Base-by-base conservation (phyloP, 2,888 invertebrate genomes). In the Drosophila prolongata region DNA sequence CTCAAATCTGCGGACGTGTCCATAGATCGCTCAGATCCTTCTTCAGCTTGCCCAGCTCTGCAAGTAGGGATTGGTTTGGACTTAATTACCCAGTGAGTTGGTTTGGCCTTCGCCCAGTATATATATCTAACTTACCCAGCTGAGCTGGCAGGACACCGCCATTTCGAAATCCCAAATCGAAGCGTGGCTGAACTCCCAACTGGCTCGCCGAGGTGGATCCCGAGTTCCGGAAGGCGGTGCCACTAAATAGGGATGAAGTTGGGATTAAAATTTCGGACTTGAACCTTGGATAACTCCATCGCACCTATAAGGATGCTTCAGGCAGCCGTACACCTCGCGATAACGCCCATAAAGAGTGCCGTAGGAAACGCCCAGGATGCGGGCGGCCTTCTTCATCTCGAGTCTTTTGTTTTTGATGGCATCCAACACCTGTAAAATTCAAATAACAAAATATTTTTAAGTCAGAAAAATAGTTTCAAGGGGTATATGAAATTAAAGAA, bases 331-430 rank as follows among this genome's bases (percentile, higher is more conserved):
- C 14, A 96, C 97, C 92, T 98, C 97, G 6, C 97, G 93, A 91
- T 98, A 98, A 86, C 97, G 93, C 2, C 97, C 97, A 91, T 98
- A 97, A 8, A 98, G 94, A 0, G 97, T 97, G 6, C 97, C 97
- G 93, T 98, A 98, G 50, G 97, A 97, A 0, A 98, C 97, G 1
- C 97, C 97, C 50, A 97, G 93, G 64, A 98, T 94, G 91, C 97
- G 97, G 2, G 97, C 97, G 3, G 97, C 97, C 79, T 96, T 96
- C 92, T 98, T 98, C 97, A 98, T 97, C 93, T 98, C 97, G 89
- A 98, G 92, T 93, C 97, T 97, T 92, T 97, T 97, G 75, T 96
- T 95, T 87, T 97, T 95, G 34, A 97, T 97, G 16, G 97, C 96
- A 91, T 97, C 97, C 96, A 97, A 96, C 44, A 97, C 94, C 94